phyloP scores from a whole-genome alignment of 2,113 vertebrate species.

The Vulpes vulpes region DNA sequence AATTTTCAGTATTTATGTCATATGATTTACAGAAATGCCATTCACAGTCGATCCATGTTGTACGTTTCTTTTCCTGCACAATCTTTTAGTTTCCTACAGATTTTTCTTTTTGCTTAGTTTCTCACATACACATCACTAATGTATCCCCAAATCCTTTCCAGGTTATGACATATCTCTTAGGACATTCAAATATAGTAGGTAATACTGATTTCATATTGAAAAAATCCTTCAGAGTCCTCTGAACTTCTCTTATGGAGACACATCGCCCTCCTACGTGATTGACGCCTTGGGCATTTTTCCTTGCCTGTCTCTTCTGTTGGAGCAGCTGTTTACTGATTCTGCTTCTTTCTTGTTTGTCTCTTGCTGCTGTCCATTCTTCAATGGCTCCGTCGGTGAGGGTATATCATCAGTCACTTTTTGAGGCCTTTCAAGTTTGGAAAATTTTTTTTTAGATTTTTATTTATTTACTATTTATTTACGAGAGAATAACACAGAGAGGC shows the following conservation, averaged over 20 bases:
- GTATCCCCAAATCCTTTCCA: neutral
- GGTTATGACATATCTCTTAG: neutral
- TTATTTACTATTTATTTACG: too few species aligned
- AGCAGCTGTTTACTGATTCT: neutral
- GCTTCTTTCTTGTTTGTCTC: neutral
- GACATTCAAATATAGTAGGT: neutral
- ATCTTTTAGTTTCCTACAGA: neutral
- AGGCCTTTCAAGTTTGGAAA: slow-evolving; percentile 37
- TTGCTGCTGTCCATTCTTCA: neutral
- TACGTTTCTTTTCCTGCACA: neutral
- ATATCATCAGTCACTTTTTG: neutral
- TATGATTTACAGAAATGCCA: slow-evolving; percentile 10
- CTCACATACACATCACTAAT: neutral
- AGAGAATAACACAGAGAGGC: too few species aligned
- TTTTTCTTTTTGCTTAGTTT: slow-evolving; percentile 29
- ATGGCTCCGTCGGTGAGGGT: neutral
- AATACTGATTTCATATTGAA: neutral
- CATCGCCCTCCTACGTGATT: neutral
- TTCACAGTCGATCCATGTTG: neutral
- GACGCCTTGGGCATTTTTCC: neutral
- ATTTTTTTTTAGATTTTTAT: neutral
- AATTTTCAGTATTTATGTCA: slow-evolving; percentile 50
- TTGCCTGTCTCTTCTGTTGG: neutral
- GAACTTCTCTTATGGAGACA: neutral
- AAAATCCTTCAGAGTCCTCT: neutral